Base-by-base conservation (phyloP, 2,888 invertebrate species). In the Nomada ferruginata region DNA sequence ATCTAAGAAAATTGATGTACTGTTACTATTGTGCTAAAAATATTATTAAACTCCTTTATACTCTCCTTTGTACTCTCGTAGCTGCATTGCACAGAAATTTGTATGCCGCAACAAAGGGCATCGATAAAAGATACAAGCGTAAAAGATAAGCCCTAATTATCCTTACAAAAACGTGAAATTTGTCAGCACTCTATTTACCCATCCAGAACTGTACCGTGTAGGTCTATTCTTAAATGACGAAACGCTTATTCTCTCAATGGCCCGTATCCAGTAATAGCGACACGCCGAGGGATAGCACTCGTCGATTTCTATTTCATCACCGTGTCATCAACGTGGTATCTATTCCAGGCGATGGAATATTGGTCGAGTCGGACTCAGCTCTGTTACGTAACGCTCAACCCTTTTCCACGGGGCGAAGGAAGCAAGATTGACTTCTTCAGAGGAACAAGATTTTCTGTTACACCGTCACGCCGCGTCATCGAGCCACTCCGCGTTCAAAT, bases 401-500 rank as follows among this genome's bases (percentile, higher is more conserved):
- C 64, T 72, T 79, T 72, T 64, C 20, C 23, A 26, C 4, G 10
- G 29, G 1, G 1, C 29, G 23, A 44, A 50, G 23, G 23, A 7
- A 29, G 60, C 18, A 11, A 79, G 61, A 78, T 23, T 15, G 63
- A 36, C 52, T 57, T 63, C 60, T 44, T 72, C 61, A 2, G 36
- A 10, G 55, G 23, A 23, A 57, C 44, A 44, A n/a, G 47, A 20
- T 42, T 65, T 64, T 69, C 72, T 72, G 76, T 69, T 9, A 36
- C 60, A 72, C 57, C 50, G 80, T 80, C 76, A 70, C 73, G 73
- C 60, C 52, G 70, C 36, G 53, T 76, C 73, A 65, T 76, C 53
- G 76, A 74, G 76, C 76, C 72, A 64, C 60, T 64, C 66, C 65
- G 57, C 76, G 73, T 69, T 70, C 60, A 11, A 73, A 53, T 2